Evolutionary conservation across 2,888 invertebrate species (phyloP).

Genomic region (Endomychus coccineus): DNA sequence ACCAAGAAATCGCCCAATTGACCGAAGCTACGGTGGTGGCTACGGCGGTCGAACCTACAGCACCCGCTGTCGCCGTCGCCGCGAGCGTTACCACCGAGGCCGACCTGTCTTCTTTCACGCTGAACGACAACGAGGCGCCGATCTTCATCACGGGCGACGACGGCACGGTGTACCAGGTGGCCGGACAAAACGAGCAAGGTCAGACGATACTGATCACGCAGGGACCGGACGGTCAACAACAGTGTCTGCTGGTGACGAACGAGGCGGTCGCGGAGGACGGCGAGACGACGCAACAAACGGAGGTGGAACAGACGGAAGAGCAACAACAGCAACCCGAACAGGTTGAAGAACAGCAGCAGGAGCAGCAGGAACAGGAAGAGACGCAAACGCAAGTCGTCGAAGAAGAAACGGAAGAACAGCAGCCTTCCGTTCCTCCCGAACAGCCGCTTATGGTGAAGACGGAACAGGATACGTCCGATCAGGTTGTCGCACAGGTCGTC

Average conservation of each 20-base stretch:
- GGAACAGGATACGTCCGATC: conserved; percentile 53
- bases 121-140: conserved; percentile 48
- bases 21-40: conserved; percentile 21
- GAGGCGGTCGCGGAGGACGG: conserved; percentile 51
- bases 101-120: conserved; percentile 27
- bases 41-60: conserved; percentile 9
- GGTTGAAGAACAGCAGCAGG: conserved; percentile 19
- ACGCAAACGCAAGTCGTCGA: conserved; percentile 1
- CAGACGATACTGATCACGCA: conserved; percentile 66
- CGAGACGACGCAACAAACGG: too few relatives aligned
- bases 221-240: conserved; percentile 68
- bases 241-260: conserved; percentile 58
- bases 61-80: conserved; percentile 5
- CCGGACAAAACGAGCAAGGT: conserved; percentile 68
- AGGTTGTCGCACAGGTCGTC: conserved; percentile 79
- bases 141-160: conserved; percentile 78
- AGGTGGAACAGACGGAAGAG: conserved; percentile 47
- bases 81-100: conserved; percentile 12
- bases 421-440: conserved; percentile 29
- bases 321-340: not conserved
- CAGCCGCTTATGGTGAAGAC: conserved; percentile 39
- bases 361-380: conserved; percentile 17
- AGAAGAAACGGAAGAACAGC: conserved; percentile 19
- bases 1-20: not conserved
- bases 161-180: conserved; percentile 68